Evolutionary conservation across 1,140 invertebrate genomes (phyloP).

Genomic region (Neuroterus valhalla): DNA sequence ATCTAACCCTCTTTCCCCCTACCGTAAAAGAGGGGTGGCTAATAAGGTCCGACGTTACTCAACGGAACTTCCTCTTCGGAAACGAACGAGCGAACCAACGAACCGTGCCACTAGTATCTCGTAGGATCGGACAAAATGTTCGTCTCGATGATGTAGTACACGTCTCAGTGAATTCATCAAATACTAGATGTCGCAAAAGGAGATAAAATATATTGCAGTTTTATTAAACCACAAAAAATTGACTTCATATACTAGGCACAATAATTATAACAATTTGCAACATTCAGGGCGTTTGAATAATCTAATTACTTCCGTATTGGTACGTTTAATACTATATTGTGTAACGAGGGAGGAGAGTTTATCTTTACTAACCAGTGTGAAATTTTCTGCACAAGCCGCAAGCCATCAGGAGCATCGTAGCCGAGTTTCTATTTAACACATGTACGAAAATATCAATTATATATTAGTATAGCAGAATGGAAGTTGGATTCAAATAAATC

Average conservation of each 20-base stretch:
- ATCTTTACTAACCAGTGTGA: no score
- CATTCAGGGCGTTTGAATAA: no score
- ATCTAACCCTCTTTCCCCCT: conserved; percentile 31
- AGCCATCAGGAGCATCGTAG: no score
- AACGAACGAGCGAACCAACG: conserved; percentile 34
- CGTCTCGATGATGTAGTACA: conserved; percentile 30
- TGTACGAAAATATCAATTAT: no score
- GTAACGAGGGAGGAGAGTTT: no score
- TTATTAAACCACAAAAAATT: conserved; percentile 5
- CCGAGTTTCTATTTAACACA: no score
- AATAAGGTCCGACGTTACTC: conserved; percentile 39
- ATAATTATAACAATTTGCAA: background rate
- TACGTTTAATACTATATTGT: no score
- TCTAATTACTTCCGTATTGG: background rate
- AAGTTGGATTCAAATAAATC: no score
- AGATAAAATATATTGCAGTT: conserved; percentile 6
- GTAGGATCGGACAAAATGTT: conserved; percentile 34
- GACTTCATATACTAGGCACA: background rate
- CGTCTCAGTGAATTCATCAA: conserved; percentile 19
- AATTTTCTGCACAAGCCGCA: no score
- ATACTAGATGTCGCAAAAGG: background rate
- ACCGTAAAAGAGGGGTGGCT: conserved; percentile 36
- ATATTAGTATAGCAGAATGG: no score
- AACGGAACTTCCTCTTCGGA: conserved; percentile 31
- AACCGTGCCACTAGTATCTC: conserved; percentile 34